Evolutionary conservation across 1,140 invertebrate species (phyloP).

Genomic region (Periplaneta americana): DNA sequence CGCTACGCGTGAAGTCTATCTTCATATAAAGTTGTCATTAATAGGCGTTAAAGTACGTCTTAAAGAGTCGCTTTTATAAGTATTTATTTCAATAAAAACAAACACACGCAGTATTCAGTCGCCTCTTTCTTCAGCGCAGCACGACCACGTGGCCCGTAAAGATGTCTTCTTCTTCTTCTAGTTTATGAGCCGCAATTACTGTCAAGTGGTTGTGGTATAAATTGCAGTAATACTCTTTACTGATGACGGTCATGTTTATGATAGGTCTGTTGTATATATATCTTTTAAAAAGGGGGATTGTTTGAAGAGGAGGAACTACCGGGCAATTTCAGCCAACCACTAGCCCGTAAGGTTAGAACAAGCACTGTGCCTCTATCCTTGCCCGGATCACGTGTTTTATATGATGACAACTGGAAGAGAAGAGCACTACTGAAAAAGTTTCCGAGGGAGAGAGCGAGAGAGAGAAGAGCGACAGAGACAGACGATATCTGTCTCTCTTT

Average conservation of each 20-base stretch:
- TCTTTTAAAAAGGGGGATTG: background rate
- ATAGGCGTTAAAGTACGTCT: background rate
- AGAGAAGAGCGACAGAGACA: background rate
- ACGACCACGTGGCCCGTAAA: background rate
- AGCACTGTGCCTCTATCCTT: background rate
- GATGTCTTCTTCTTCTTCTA: background rate
- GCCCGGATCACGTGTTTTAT: background rate
- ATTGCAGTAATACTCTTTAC: background rate
- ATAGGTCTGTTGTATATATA: background rate
- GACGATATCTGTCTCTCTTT: background rate
- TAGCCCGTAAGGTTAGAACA: background rate
- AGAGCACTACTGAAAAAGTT: background rate
- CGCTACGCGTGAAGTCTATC: background rate
- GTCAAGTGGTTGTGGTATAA: background rate
- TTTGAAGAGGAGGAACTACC: background rate
- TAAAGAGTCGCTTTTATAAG: background rate
- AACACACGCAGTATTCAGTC: background rate
- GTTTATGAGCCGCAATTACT: background rate
- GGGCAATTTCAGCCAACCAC: background rate
- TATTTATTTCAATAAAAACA: background rate
- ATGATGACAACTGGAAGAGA: background rate
- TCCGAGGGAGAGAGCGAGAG: too few relatives aligned
- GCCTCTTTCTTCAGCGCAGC: background rate
- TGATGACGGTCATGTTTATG: background rate
- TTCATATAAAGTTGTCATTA: background rate